These are phyloP conservation scores for Scomberomorus guttatus DNA, from an alignment of 2,797 vertebrate genomes.

Conservation along the genomic window DNA sequence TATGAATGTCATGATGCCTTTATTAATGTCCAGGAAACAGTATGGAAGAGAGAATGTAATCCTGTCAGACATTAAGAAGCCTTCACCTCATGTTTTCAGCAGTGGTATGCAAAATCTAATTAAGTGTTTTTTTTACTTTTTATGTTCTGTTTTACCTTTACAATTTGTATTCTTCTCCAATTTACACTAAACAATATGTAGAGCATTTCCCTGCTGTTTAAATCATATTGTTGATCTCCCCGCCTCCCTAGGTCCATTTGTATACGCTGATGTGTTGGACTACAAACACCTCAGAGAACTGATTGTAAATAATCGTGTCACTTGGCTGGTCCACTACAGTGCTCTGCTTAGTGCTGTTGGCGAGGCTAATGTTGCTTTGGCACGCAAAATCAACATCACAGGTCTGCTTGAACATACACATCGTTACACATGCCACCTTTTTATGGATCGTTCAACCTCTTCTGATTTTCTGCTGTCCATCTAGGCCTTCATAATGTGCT, in stretches of 20 bases:
- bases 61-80: constrained; percentile 88
- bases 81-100: constrained; percentile 77
- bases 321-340: constrained; percentile 88
- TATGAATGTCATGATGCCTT: constrained; percentile 8
- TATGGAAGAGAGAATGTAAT: constrained; percentile 86
- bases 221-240: background rate
- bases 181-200: background rate
- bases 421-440: background rate
- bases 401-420: constrained; percentile 62
- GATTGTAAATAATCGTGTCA: constrained; percentile 84
- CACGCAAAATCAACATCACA: constrained; percentile 88
- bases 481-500: constrained; percentile 88
- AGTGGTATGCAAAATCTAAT: constrained; percentile 75
- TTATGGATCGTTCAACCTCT: constrained; percentile 11
- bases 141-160: background rate
- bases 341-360: constrained; percentile 87
- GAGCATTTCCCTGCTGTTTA: background rate
- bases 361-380: constrained; percentile 85
- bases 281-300: constrained; percentile 86
- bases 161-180: background rate
- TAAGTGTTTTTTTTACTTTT: background rate
- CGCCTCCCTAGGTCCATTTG: constrained; percentile 81
- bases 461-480: constrained; percentile 21
- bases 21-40: constrained; percentile 75
- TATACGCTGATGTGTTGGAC: constrained; percentile 87